These are phyloP conservation scores for Macquaria ambigua DNA, from an alignment of 2,113 vertebrate genomes.

Conservation along the genomic window DNA sequence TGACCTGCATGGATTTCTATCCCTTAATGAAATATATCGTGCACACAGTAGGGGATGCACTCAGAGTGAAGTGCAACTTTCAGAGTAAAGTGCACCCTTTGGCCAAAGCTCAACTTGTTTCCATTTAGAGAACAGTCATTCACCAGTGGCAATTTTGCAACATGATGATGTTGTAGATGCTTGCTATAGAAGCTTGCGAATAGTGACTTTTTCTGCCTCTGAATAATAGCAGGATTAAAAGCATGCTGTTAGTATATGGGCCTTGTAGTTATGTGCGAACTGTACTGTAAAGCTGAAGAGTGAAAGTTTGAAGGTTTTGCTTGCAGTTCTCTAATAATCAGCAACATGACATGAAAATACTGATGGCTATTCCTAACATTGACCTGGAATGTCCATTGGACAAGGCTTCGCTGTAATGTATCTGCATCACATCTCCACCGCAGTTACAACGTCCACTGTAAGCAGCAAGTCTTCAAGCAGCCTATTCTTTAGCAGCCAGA, in stretches of 20 bases:
- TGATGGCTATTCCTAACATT: not conserved
- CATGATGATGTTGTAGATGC: no score
- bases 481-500: not conserved
- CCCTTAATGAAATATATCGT: constrained; percentile 76
- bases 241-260: constrained; percentile 14
- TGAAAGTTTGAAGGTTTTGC: not conserved
- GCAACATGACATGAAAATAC: not conserved
- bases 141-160: constrained; percentile 65
- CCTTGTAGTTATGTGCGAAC: not conserved
- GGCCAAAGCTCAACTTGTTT: constrained; percentile 56
- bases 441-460: not conserved
- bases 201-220: not conserved
- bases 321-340: constrained; percentile 1
- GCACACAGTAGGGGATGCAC: constrained; percentile 74
- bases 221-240: constrained; percentile 39
- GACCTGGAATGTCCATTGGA: not conserved
- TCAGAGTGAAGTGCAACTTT: constrained; percentile 71
- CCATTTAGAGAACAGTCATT: constrained; percentile 55
- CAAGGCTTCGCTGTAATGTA: not conserved
- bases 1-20: constrained; percentile 78
- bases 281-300: not conserved
- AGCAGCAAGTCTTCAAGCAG: not conserved
- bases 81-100: constrained; percentile 69
- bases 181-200: not conserved
- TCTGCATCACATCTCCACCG: not conserved